phyloP scores from a whole-genome alignment of 2,797 vertebrate genomes.

The Antennarius maculatus region DNA sequence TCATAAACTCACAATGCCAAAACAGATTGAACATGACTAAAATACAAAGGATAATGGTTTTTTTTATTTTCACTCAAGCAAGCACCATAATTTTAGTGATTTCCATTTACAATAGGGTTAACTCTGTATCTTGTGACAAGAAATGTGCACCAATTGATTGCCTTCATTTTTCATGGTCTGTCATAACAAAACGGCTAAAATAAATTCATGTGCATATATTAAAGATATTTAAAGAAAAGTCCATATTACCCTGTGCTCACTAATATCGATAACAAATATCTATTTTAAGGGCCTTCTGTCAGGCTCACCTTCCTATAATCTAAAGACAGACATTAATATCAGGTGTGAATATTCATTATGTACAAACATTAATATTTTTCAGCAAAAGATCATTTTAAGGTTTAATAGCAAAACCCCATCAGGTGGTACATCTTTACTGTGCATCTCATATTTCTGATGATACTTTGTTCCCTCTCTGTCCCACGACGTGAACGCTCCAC shows the following conservation, averaged over 20 bases:
- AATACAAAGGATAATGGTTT: constrained; percentile 69
- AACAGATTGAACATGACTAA: constrained; percentile 15
- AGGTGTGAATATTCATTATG: constrained; percentile 63
- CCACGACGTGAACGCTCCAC: constrained; percentile 39
- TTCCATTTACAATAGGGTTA: constrained; percentile 56
- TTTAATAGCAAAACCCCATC: constrained; percentile 49
- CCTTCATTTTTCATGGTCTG: constrained; percentile 52
- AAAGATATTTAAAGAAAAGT: constrained; percentile 54
- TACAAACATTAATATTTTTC: constrained; percentile 69
- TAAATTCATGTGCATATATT: constrained; percentile 61
- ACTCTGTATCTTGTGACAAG: constrained; percentile 42
- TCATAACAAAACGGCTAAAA: constrained; percentile 72
- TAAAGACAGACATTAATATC: constrained; percentile 53
- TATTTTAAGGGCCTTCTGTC: constrained; percentile 59
- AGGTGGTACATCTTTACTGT: constrained; percentile 35
- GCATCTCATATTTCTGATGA: constrained; percentile 31
- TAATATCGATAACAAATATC: constrained; percentile 55
- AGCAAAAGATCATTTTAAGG: constrained; percentile 57
- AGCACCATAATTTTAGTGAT: constrained; percentile 43
- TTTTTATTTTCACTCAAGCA: constrained; percentile 64
- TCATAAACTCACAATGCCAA: neutral
- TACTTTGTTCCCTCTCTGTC: constrained; percentile 20
- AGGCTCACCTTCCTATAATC: constrained; percentile 43
- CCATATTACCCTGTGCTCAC: constrained; percentile 66
- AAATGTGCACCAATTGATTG: constrained; percentile 63